Conservation (phyloP, 2,113 vertebrate species). For the Struthio camelus region DNA sequence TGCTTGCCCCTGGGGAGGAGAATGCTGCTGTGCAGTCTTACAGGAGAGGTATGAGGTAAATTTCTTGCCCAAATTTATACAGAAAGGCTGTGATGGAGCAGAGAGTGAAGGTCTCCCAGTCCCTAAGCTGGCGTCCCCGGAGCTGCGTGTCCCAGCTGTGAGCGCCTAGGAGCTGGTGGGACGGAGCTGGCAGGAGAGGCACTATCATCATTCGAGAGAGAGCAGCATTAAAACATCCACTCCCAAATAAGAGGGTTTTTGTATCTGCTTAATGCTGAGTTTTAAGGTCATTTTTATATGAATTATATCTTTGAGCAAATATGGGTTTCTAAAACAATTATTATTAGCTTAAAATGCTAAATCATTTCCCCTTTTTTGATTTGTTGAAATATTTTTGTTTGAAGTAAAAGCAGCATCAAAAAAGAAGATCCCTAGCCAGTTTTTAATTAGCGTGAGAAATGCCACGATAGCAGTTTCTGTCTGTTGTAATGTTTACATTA, state of each 20-base stretch:
- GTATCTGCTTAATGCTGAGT: background rate
- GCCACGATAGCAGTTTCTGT: background rate
- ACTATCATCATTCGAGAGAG: background rate
- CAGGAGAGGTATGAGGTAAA: background rate
- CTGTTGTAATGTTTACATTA: background rate
- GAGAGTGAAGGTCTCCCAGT: background rate
- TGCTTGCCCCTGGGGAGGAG: background rate
- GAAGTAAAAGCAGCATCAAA: slow-evolving; percentile 7
- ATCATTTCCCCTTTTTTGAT: background rate
- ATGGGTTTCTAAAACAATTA: background rate
- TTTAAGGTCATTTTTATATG: background rate
- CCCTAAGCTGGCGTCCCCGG: accelerated
- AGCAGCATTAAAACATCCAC: background rate
- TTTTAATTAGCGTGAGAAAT: slow-evolving; percentile 17
- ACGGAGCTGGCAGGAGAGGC: background rate
- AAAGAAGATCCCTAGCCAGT: background rate
- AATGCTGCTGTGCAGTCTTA: background rate
- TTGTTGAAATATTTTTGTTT: slow-evolving; percentile 20
- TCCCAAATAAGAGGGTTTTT: background rate
- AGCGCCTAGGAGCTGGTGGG: background rate
- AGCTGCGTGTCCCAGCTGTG: background rate
- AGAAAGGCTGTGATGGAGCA: background rate
- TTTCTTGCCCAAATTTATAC: background rate
- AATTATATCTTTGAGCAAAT: slow-evolving; percentile 20
- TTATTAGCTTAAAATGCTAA: slow-evolving; percentile 23